Evolutionary conservation across 2,797 vertebrate genomes (phyloP), one percentile per base, ranked within the genome.

Genomic region (Malacoraja senta): DNA sequence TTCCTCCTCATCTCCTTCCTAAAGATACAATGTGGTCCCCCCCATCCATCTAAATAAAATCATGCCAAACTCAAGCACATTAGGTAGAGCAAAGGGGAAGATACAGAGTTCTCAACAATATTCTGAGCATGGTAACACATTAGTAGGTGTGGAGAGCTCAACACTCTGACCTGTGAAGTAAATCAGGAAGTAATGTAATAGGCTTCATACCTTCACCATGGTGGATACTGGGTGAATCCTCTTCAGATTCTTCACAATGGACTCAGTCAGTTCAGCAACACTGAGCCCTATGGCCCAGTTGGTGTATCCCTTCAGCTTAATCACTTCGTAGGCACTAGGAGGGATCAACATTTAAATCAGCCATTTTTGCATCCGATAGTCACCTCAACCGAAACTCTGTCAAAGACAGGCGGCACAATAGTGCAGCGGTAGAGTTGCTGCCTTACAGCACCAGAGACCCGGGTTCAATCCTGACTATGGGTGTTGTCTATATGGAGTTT

Each of bases 241-340:
- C 95, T 93, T 97, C 93, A 99, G 94, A 94, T 99, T 98, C 96
- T 97, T 99, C 93, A 98, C 78, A 29, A 99, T 97, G 94, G 97
- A 98, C 95, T 99, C 99, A 0, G 97, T 97, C 88, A 99, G 97
- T 93, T 99, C 98, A 1, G 98, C 98, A 94, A 99, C 98, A 0
- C 99, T 99, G 91, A 99, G 94, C 53, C 99, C 99, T 93, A 99
- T 99, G 94, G 99, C 98, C 98, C 99, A 99, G 97, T 99, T 99
- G 74, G 98, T 99, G 95, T 98, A 99, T 3, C 99, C 99, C 95
- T 99, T 99, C 65, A 99, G 97, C 94, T 94, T 99, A 96, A 99
- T 99, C 93, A 99, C 98, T 94, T 99, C 98, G 3, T 99, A 99
- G 83, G 98, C 99, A 95, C 98, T 99, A 94, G 13, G 88, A 91